Conservation (phyloP, 2,113 vertebrate species). For the Mola mola region DNA sequence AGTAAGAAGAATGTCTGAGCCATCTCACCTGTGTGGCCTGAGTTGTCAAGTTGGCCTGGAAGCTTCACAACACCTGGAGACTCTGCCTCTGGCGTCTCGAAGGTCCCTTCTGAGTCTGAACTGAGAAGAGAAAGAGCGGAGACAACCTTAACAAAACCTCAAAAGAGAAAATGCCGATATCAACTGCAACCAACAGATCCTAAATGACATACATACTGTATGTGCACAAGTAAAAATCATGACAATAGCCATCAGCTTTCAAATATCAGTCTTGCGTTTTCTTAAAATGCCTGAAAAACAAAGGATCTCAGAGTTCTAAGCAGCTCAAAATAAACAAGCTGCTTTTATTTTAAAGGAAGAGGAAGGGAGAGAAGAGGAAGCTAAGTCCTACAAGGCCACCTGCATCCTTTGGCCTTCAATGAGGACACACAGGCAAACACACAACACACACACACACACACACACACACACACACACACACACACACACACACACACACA, state of each 20-base stretch:
- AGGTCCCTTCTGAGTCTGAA: constrained; percentile 95
- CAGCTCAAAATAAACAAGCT: constrained; percentile 42
- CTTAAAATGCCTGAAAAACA: constrained; percentile 39
- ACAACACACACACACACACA: constrained; percentile 24
- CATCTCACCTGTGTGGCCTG: constrained; percentile 79
- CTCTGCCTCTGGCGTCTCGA: constrained; percentile 93
- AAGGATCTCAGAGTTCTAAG: constrained; percentile 34
- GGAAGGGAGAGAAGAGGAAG: constrained; percentile 68
- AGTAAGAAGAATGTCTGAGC: too few relatives aligned
- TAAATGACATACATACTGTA: too few relatives aligned
- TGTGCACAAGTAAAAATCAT: too few relatives aligned
- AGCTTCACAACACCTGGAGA: constrained; percentile 86
- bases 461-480: constrained; percentile 20
- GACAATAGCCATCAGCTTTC: constrained; percentile 26
- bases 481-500: constrained; percentile 20
- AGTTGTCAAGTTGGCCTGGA: constrained; percentile 63
- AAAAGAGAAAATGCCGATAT: constrained; percentile 33
- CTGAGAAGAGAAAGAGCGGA: constrained; percentile 69
- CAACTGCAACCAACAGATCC: too few relatives aligned
- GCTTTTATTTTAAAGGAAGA: constrained; percentile 64
- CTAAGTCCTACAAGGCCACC: constrained; percentile 64
- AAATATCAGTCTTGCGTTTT: constrained; percentile 24
- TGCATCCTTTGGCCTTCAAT: constrained; percentile 70
- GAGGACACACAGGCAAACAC: constrained; percentile 34
- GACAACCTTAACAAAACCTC: constrained; percentile 17